Conservation (phyloP, 2,888 invertebrate genomes). For the Ennomos fuscantarius region DNA sequence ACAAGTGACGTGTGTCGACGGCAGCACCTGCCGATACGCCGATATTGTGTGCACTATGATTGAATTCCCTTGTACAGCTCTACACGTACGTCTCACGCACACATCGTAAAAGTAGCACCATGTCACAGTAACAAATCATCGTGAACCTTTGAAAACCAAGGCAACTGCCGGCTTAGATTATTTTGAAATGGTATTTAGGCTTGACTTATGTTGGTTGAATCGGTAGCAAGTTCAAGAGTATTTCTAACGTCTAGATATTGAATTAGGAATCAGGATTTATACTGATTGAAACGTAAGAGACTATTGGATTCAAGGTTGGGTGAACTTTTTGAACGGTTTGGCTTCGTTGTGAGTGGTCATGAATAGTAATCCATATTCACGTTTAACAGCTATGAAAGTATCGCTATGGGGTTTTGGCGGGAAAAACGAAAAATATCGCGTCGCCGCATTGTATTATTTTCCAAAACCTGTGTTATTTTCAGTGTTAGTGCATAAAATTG, state of each 20-base stretch:
- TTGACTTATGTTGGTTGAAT: slow-evolving; percentile 2
- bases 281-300: not conserved
- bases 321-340: too few relatives aligned
- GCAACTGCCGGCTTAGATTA: not conserved
- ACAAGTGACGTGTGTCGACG: slow-evolving; percentile 69
- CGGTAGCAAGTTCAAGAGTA: not conserved
- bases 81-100: slow-evolving; percentile 4
- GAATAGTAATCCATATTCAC: too few relatives aligned
- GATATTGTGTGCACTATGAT: slow-evolving; percentile 43
- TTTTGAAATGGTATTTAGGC: not conserved
- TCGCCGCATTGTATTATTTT: too few relatives aligned
- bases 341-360: too few relatives aligned
- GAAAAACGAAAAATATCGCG: too few relatives aligned
- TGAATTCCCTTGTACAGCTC: slow-evolving; percentile 32
- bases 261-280: slow-evolving; percentile 9
- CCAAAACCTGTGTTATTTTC: too few relatives aligned
- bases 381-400: too few relatives aligned
- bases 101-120: not conserved
- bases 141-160: slow-evolving; percentile 3
- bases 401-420: too few relatives aligned
- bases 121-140: slow-evolving; percentile 6
- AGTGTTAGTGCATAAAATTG: too few relatives aligned
- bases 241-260: slow-evolving; percentile 6
- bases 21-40: slow-evolving; percentile 48
- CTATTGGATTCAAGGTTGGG: not conserved